These are phyloP conservation scores for Leistus spinibarbis DNA, from an alignment of 2,888 invertebrate genomes.

Conservation along the genomic window DNA sequence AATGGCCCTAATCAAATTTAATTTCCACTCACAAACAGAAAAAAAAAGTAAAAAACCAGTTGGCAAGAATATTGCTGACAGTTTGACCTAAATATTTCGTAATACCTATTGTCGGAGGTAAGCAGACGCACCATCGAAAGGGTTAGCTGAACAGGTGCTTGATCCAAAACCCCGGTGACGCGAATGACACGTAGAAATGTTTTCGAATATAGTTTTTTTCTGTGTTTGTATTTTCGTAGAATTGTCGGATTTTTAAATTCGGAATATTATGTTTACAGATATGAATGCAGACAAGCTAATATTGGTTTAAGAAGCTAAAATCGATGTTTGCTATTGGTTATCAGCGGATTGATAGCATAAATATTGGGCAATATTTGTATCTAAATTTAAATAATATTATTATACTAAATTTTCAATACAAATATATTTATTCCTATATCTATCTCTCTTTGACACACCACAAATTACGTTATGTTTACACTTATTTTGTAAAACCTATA, in stretches of 20 bases:
- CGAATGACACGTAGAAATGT: background rate
- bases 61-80: conserved; percentile 32
- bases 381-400: conserved; percentile 5
- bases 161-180: background rate
- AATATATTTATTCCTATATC: too few relatives aligned
- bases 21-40: conserved; percentile 12
- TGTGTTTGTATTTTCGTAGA: background rate
- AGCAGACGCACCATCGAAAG: conserved; percentile 7
- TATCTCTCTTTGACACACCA: too few relatives aligned
- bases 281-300: conserved; percentile 18
- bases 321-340: conserved; percentile 14
- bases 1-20: conserved; percentile 33
- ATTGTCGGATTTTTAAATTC: conserved; percentile 10
- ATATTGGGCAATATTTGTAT: conserved; percentile 11
- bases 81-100: conserved; percentile 38
- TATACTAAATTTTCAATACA: too few relatives aligned
- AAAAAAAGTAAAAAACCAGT: conserved; percentile 21
- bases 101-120: background rate
- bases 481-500: too few relatives aligned
- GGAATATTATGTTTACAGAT: conserved; percentile 23
- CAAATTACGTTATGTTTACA: too few relatives aligned
- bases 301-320: conserved; percentile 18
- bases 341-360: conserved; percentile 17
- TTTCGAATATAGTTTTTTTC: background rate
- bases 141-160: conserved; percentile 31